Evolutionary conservation across 2,113 vertebrate genomes (phyloP).

Genomic region (Corythoichthys intestinalis): DNA sequence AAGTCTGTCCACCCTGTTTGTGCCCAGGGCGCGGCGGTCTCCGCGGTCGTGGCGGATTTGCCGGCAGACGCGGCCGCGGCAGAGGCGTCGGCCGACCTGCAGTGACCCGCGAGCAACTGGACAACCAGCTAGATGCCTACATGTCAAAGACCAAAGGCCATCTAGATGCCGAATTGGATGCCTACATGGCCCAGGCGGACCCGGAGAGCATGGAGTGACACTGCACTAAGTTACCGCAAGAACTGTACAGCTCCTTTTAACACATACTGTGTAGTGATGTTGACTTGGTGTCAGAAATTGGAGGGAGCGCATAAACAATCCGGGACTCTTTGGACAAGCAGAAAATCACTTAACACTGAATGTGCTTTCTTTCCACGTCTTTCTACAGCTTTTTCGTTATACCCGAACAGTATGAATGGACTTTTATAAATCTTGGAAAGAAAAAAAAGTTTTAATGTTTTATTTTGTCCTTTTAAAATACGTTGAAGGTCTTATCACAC

Average conservation of each 20-base stretch:
- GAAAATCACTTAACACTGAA: background rate
- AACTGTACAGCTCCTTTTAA: slow-evolving; percentile 20
- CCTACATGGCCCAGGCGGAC: slow-evolving; percentile 97
- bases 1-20: background rate
- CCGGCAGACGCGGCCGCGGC: slow-evolving; percentile 78
- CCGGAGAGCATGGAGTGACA: slow-evolving; percentile 84
- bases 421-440: slow-evolving; percentile 22
- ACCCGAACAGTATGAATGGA: slow-evolving; percentile 15
- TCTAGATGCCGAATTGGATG: slow-evolving; percentile 93
- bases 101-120: slow-evolving; percentile 91
- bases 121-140: slow-evolving; percentile 96
- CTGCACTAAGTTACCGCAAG: slow-evolving; percentile 9
- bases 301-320: slow-evolving; percentile 9
- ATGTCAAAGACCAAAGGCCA: slow-evolving; percentile 99
- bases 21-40: slow-evolving; percentile 81
- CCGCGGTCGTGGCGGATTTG: slow-evolving; percentile 83
- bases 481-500: background rate
- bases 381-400: slow-evolving; percentile 18
- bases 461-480: background rate
- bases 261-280: slow-evolving; percentile 19
- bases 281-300: slow-evolving; percentile 1
- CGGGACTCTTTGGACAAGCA: slow-evolving; percentile 19
- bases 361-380: slow-evolving; percentile 5
- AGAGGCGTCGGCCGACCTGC: slow-evolving; percentile 73
- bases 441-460: slow-evolving; percentile 2